Percentiles rank a stretch among this genome's conserved stretches.
phyloP scores from a whole-genome alignment of 2,888 invertebrate genomes.

The Apamea crenata region DNA sequence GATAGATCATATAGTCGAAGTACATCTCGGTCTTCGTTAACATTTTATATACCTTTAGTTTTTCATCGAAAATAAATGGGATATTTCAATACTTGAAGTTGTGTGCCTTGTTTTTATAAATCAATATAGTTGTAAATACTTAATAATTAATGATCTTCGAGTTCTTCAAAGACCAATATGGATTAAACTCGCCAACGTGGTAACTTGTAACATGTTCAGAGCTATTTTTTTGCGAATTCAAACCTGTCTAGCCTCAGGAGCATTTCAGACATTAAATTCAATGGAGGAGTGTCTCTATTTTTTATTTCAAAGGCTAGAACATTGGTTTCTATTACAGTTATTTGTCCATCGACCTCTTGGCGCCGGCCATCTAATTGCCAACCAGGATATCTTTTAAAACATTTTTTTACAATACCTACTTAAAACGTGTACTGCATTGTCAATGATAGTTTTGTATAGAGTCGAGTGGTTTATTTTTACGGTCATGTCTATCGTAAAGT shows the following conservation, averaged over 20 bases:
- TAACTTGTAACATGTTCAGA: constrained; percentile 11
- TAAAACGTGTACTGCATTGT: constrained; percentile 43
- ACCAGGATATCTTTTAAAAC: constrained; percentile 53
- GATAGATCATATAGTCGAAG: not conserved
- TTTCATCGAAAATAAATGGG: not conserved
- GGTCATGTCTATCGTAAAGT: not conserved
- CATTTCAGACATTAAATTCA: constrained; percentile 33
- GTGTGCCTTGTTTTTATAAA: not conserved
- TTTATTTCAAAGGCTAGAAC: constrained; percentile 44
- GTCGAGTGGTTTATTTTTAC: not conserved
- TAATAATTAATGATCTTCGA: not conserved
- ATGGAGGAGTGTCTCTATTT: constrained; percentile 38
- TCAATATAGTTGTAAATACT: not conserved
- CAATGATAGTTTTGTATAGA: constrained; percentile 9
- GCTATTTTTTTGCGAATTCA: constrained; percentile 29
- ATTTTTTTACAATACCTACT: constrained; percentile 38
- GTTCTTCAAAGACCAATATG: not conserved
- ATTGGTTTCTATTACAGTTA: constrained; percentile 54
- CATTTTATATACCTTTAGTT: not conserved
- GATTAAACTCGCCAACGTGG: constrained; percentile 28
- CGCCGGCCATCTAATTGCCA: constrained; percentile 57
- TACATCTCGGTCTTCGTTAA: not conserved
- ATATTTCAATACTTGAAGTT: not conserved
- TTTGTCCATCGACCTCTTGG: constrained; percentile 63
- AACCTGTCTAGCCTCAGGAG: constrained; percentile 35